Base-by-base conservation (phyloP, 2,113 vertebrate genomes). In the Acanthisitta chloris region DNA sequence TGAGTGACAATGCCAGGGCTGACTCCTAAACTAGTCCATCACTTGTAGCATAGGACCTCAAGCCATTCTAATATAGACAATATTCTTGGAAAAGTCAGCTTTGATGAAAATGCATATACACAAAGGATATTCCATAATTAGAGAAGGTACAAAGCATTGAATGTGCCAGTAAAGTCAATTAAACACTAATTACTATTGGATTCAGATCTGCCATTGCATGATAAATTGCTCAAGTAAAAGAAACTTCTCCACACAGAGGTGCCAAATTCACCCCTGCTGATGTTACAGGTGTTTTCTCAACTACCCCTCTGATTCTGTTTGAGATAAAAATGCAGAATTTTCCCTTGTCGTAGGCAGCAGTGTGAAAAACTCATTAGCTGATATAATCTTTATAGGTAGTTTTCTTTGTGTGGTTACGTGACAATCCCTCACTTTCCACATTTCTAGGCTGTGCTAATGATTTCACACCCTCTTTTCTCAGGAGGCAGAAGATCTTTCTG, bases 131-230 rank as follows among this genome's bases (percentile, higher is more conserved):
- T 42, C 33, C 62, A 43, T 95, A 95, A 97, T 96, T 96, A 92
- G 71, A 90, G 59, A 65, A 45, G 36, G 64, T 88, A 88, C 61
- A 86, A 94, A 96, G 55, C 91, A 87, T 82, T 95, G 93, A 83
- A 97, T 93, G 81, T 71, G 88, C 96, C 89, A 93, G 95, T 84
- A 96, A 97, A 98, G 97, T 97, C 96, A 97, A 97, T 98, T 98
- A 98, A 97, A 95, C 87, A 76, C 97, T 98, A 98, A 98, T 98
- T 97, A 97, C 94, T 97, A 95, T 93, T 97, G 96, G 96, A 97
- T 97, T 96, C 70, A 78, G 85, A 46, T 83, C 76, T 95, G 58
- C 88, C 84, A 83, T 77, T 71, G 48, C 86, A 86, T 96, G 90
- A 97, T 96, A 78, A 88, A 97, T 94, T 92, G 84, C 84, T 83